A percentile compares a stretch with the other conserved stretches of the same genome.
Conservation (phyloP, 2,888 invertebrate genomes). For the Horisme vitalbata region DNA sequence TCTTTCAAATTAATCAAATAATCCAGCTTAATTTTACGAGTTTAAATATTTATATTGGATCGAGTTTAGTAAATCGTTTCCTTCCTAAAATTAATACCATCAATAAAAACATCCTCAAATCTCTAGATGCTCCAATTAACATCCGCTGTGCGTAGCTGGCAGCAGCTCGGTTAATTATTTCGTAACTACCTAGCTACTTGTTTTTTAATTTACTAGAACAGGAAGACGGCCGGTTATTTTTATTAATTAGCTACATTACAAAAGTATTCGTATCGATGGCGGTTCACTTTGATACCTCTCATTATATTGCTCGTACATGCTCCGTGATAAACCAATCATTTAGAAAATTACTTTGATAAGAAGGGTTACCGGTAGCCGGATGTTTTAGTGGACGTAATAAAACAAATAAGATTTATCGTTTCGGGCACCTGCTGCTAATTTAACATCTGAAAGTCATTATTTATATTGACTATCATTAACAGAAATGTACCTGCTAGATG, state of each 20-base stretch:
- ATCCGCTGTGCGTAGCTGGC: slow-evolving; percentile 35
- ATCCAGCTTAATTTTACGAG: slow-evolving; percentile 6
- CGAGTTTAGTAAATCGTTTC: slow-evolving; percentile 27
- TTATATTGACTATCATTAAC: slow-evolving; percentile 13
- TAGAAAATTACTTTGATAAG: slow-evolving; percentile 35
- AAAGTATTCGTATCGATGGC: slow-evolving; percentile 37
- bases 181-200: slow-evolving; percentile 49
- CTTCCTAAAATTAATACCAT: slow-evolving; percentile 25
- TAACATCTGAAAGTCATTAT: slow-evolving; percentile 24
- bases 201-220: slow-evolving; percentile 46
- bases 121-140: slow-evolving; percentile 30
- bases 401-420: slow-evolving; percentile 35
- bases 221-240: slow-evolving; percentile 56
- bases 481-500: neutral
- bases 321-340: slow-evolving; percentile 35
- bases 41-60: slow-evolving; percentile 23
- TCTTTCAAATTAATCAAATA: slow-evolving; percentile 1
- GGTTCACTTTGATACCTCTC: slow-evolving; percentile 39
- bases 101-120: slow-evolving; percentile 30
- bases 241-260: slow-evolving; percentile 59
- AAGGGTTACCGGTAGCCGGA: slow-evolving; percentile 36
- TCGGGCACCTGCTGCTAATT: slow-evolving; percentile 30
- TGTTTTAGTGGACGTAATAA: slow-evolving; percentile 35
- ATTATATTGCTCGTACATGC: slow-evolving; percentile 33
- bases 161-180: slow-evolving; percentile 45